Evolutionary conservation across 2,113 vertebrate genomes (phyloP), one percentile per base, ranked within the genome.

Genomic region (Mastomys natalensis): DNA sequence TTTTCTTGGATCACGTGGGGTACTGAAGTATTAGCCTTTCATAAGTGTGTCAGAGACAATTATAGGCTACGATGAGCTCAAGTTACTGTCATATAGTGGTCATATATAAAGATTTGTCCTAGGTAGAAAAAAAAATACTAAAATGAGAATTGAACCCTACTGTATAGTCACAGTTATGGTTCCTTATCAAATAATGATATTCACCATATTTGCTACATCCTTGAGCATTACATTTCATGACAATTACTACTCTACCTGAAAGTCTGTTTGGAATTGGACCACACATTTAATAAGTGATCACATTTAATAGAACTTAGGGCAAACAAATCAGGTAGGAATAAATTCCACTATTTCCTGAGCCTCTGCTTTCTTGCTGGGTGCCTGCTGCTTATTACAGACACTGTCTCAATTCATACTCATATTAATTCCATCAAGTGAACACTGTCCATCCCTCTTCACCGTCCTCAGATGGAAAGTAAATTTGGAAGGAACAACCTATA

Each of bases 241-340:
- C 92, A 92, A 74, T 85, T 94, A n/a, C 15, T 93, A 16, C 5
- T 40, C 5, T 60, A 43, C 8, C 13, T 68, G 11, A 51, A 62
- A 29, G 4, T 45, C 60, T 95, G 66, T 21, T 95, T 76, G 58
- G 1, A 93, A 93, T 53, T 24, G 7, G 53, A 12, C 29, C 1
- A 55, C 62, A 62, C n/a, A 10, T 64, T 85, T 78, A 62, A 10
- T 89, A 95, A 90, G 26, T 60, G 90, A 91, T 24, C 26, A 45
- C 4, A 5, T 70, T 24, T 72, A 81, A 68, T 73, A 82, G 40
- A 86, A 45, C 26, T 86, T 58, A 70, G 62, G 64, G 48, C 43
- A 87, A 95, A 77, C 10, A 6, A 90, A 15, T 13, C 62, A 29
- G 95, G 8, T 64, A 43, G 81, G 76, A 96, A 93, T 78, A 78